Base-by-base conservation (phyloP, 2,888 invertebrate genomes). In the Epirrita christyi region DNA sequence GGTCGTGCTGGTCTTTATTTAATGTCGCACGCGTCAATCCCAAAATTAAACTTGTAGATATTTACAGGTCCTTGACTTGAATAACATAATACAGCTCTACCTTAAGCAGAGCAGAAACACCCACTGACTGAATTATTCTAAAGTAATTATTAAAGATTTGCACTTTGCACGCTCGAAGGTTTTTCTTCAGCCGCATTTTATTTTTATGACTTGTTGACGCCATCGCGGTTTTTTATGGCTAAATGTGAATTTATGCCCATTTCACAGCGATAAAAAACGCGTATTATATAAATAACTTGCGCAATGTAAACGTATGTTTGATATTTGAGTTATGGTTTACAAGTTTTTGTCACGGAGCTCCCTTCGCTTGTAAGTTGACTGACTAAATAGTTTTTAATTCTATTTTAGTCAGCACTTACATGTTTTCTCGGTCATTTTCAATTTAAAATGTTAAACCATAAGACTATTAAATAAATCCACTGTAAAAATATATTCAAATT, bases 231-330 rank as follows among this genome's bases (percentile, higher is more conserved):
- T 57, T 61, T 61, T 61, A 61, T 60, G 55, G 55, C 47, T 9
- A 62, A 62, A 62, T 51, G 53, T 42, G 43, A 48, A 49, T 61
- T 64, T 64, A 62, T 62, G 36, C 29, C 54, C 46, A 59, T 64
- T 54, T 49, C 44, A 46, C 41, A 49, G 49, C 60, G 45, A 62
- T 64, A 61, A 59, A 38, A 60, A 62, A 50, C 37, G 37, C 6
- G 45, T 44, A 55, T 56, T 59, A 60, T 53, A 52, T 53, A 56
- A 60, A 50, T 49, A 50, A 46, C 41, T 56, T 52, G 42, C 46
- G 44, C 37, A 44, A 27, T 48, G 51, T 37, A 27, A 55, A 55
- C 40, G 41, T 55, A 14, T 45, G 37, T 44, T 55, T 45, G 51
- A 37, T 47, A 40, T 52, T 55, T 29, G 32, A 48, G 38, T 36